Base-by-base conservation (phyloP, 1,140 invertebrate genomes). In the Xylocopa sonorina region DNA sequence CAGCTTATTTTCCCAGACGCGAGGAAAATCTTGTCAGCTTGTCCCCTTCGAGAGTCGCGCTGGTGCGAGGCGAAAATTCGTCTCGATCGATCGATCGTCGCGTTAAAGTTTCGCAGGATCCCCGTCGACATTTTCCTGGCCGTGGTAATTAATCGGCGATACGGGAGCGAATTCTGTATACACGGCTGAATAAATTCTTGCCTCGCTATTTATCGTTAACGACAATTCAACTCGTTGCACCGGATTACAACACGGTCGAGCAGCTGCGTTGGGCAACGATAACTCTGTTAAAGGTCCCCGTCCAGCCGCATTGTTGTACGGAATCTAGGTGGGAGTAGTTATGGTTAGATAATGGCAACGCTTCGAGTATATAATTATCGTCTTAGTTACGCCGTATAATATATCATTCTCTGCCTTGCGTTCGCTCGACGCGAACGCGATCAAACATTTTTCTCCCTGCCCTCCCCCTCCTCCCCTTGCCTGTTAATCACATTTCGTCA, bases 271-370 rank as follows among this genome's bases (percentile, higher is more conserved):
- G 68, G 50, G 71, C 64, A 86, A 86, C 64, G 75, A 86, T 82
- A 74, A 82, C 72, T 73, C 66, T 81, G 55, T 71, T 71, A 86
- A 86, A 82, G 84, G 80, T 86, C 83, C 74, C 75, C 71, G 66
- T 78, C 60, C 84, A 71, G 76, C 71, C 71, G 63, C 63, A 85
- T 85, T 85, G 81, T n/a, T 85, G 60, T 34, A 32, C 48, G 58
- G 83, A 80, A 76, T 75, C 73, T 71, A 82, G 82, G 73, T 85
- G 78, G 82, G 73, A 84, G 83, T 68, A 85, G 78, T 83, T 83
- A 80, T 57, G 78, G 77, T 80, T 67, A 76, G 63, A 85, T 85
- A 85, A 85, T 84, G 82, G 72, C 83, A 84, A 75, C 71, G 72
- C 69, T 53, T 72, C 64, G 38, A 66, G 51, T 69, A 53, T 78